Base-by-base conservation (phyloP, 2,113 vertebrate genomes). In the Xerus inauris region DNA sequence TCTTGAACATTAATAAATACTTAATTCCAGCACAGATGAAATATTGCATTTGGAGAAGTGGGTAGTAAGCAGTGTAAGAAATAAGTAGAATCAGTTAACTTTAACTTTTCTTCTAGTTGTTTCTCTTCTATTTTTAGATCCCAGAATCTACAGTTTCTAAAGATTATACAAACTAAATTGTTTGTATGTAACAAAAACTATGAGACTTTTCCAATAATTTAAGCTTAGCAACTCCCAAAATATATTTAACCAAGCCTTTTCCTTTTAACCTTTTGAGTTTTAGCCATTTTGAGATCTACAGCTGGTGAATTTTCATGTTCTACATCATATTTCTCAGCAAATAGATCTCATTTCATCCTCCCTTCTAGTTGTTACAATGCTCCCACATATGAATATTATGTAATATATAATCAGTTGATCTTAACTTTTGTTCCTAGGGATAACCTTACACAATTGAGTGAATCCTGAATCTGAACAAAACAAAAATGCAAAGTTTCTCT, bases 1-100 rank as follows among this genome's bases (percentile, higher is more conserved):
- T 96, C 97, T 97, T 94, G 89, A 97, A 97, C 94, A 97, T 94
- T 97, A 98, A 97, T 98, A 98, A 97, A 96, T 97, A 97, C 97
- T 98, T 98, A 97, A 97, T 97, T 97, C 93, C 72, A 94, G 49
- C 84, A 96, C 95, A 97, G 83, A 94, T 96, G 87, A 97, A 96
- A 96, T 72, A 85, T 0, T 90, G 59, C 83, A 93, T 94, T 95
- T 87, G 57, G 79, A 91, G 72, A 92, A 54, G 45, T 81, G 40
- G 73, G 30, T 76, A 91, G 71, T 67, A 96, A 30, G 64, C 64
- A 76, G 30, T 85, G 8, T 86, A 95, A 96, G 90, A 94, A 97
- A 72, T 71, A 95, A 97, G 45, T 26, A n/a, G 51, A 92, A 87
- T 97, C 85, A 79, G 35, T 97, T 57, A 96, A 95, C 19, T 92